Evolutionary conservation across 1,140 invertebrate genomes (phyloP), one percentile per base, ranked within the genome.

Genomic region (Anagrus nilaparvatae): DNA sequence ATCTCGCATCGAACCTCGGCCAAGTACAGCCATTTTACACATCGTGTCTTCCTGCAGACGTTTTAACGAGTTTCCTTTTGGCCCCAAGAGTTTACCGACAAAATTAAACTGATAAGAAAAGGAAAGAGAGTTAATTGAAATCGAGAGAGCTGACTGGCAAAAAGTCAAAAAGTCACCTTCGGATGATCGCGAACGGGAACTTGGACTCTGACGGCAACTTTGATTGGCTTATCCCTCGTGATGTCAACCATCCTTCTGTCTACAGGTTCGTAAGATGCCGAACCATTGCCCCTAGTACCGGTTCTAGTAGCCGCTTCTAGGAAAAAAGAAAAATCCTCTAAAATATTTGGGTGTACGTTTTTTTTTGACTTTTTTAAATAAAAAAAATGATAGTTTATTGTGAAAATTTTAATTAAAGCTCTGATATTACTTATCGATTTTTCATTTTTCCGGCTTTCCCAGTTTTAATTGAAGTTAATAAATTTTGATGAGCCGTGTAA

Each of bases 11-110:
- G 90, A 95, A 33, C 93, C 93, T 54, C 84, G 74, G 6, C 93
- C 93, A 6, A 96, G 73, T 23, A 96, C 86, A 12, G 90, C 85
- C 85, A 96, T 94, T 69, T 91, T 94, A 54, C 88, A 92, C 73
- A 91, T 84, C 8, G 89, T 94, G 56, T 92, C 86, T 61, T 95
- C 89, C 68, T 95, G 91, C 27, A 96, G 69, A 44, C 87, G 74
- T 59, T 92, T 93, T 61, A 96, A 71, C 1, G 90, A 90, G 60
- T 87, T 87, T 23, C 91, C 92, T 69, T 93, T 93, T 17, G 91
- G 91, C 38, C 92, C 90, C 53, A 96, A 66, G 32, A 96, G 67
- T 70, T 94, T 93, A 17, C 91, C 90, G 49, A 94, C 87, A 70
- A 94, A 96, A 65, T 95, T 94, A 59, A 92, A 94, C 85, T 90